Evolutionary conservation across 53 echinoderm and acorn worm species (phyloP), one percentile per base, ranked within the genome.

Genomic region (Echinarachnius parma): DNA sequence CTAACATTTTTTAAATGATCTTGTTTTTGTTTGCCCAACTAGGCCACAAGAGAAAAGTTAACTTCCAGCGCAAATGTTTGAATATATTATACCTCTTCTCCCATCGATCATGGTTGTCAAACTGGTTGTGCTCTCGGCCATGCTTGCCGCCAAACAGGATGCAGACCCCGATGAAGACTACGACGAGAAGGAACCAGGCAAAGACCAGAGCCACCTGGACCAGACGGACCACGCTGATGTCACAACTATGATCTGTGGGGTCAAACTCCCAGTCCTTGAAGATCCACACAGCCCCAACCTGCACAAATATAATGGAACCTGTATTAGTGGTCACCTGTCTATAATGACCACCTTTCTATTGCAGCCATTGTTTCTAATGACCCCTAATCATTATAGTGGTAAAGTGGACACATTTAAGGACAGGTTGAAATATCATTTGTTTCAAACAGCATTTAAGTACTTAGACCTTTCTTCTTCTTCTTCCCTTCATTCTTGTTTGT

Each of bases 51-150:
- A n/a, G n/a, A n/a, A n/a, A n/a, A n/a, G n/a, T n/a, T n/a, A n/a
- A n/a, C n/a, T n/a, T n/a, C n/a, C n/a, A n/a, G n/a, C n/a, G n/a
- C n/a, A n/a, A n/a, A n/a, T n/a, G n/a, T n/a, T n/a, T n/a, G n/a
- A n/a, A n/a, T n/a, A n/a, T n/a, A n/a, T n/a, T 18, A 10, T 64
- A 87, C 87, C 87, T 82, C 31, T 82, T 82, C 34, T 87, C 87
- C 87, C 87, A 87, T 20, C 30, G 44, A 45, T 86, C 76, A 20
- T 5, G 31, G 27, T 46, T 50, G 26, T 83, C 82, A 18, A 23
- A 48, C 11, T 72, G 54, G 13, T 82, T 65, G 18, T 28, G 28
- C 1, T 75, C 59, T 16, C 56, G 32, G 66, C 83, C 75, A 15
- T 83, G 83, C 42, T 72, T 72, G 14, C 74, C 57, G 36, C 79